Conservation (phyloP, 2,888 invertebrate species). For the Drosophila yooni region DNA sequence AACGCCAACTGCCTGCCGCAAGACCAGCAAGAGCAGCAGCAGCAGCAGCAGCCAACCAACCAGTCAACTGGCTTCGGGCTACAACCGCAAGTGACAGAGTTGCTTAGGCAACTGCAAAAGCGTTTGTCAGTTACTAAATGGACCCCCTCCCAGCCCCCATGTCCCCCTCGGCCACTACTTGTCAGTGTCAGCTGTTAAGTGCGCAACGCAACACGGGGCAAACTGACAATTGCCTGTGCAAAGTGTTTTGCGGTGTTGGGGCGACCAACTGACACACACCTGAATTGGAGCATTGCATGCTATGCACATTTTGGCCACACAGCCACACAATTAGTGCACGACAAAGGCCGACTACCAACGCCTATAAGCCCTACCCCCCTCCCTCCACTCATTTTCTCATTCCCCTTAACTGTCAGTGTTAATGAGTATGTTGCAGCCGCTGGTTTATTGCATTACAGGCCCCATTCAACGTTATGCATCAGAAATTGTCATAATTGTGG, state of each 20-base stretch:
- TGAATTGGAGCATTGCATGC: slow-evolving; percentile 77
- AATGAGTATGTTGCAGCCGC: slow-evolving; percentile 68
- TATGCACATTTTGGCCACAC: slow-evolving; percentile 75
- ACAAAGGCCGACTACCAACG: slow-evolving; percentile 56
- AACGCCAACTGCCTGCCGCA: slow-evolving; percentile 20
- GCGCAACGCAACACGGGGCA: slow-evolving; percentile 20
- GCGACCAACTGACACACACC: slow-evolving; percentile 80
- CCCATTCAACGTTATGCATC: slow-evolving; percentile 77
- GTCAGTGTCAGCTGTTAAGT: slow-evolving; percentile 44
- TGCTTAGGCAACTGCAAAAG: slow-evolving; percentile 64
- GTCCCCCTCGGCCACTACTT: background rate
- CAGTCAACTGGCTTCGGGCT: slow-evolving; percentile 13
- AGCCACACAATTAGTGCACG: slow-evolving; percentile 75
- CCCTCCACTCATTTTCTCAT: background rate
- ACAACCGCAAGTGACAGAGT: slow-evolving; percentile 75
- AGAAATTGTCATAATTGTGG: slow-evolving; percentile 82
- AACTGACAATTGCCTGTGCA: slow-evolving; percentile 75
- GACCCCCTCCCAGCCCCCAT: slow-evolving; percentile 11
- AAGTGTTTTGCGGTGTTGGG: slow-evolving; percentile 75
- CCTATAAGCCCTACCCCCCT: background rate
- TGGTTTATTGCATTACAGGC: slow-evolving; percentile 80
- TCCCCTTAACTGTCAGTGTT: slow-evolving; percentile 74
- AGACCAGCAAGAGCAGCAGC: background rate
- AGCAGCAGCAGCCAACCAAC: slow-evolving; percentile 12
- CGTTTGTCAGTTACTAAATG: slow-evolving; percentile 62